Percentiles rank a stretch among this genome's conserved stretches.
Conservation (phyloP, 2,888 invertebrate genomes). For the Malthinus seriepunctatus region DNA sequence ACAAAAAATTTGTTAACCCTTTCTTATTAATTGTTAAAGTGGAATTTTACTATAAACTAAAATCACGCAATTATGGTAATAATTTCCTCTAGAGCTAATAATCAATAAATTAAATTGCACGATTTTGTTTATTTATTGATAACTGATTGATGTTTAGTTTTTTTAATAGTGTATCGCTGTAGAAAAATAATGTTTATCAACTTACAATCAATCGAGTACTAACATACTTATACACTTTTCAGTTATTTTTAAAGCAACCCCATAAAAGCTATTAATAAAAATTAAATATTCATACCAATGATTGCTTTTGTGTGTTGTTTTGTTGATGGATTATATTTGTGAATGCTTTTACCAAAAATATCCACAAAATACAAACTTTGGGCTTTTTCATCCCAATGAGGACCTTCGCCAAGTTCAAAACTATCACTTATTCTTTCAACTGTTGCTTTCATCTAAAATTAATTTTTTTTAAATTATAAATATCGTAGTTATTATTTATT, state of each 20-base stretch:
- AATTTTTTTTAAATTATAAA: background rate
- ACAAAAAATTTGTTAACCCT: too few relatives aligned
- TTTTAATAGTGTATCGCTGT: too few relatives aligned
- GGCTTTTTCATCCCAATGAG: slow-evolving; percentile 68
- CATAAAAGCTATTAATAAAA: background rate
- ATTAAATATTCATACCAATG: slow-evolving; percentile 35
- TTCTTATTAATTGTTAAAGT: too few relatives aligned
- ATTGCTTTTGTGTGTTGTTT: slow-evolving; percentile 38
- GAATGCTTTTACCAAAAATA: slow-evolving; percentile 51
- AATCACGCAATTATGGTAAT: too few relatives aligned
- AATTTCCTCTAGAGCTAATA: too few relatives aligned
- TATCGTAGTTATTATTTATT: background rate
- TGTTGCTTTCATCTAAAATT: slow-evolving; percentile 35
- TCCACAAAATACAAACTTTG: slow-evolving; percentile 71
- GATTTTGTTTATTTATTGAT: too few relatives aligned
- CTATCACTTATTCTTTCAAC: slow-evolving; percentile 56
- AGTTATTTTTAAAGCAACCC: background rate
- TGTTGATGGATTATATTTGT: slow-evolving; percentile 41
- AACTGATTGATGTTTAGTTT: too few relatives aligned
- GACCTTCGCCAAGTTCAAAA: slow-evolving; percentile 69
- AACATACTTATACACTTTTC: too few relatives aligned
- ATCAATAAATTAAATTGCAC: too few relatives aligned
- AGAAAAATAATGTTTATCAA: too few relatives aligned
- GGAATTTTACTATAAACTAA: too few relatives aligned
- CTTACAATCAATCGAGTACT: too few relatives aligned